These are phyloP conservation scores for Triplophysa bombifrons DNA, from an alignment of 2,797 vertebrate species.

Conservation along the genomic window DNA sequence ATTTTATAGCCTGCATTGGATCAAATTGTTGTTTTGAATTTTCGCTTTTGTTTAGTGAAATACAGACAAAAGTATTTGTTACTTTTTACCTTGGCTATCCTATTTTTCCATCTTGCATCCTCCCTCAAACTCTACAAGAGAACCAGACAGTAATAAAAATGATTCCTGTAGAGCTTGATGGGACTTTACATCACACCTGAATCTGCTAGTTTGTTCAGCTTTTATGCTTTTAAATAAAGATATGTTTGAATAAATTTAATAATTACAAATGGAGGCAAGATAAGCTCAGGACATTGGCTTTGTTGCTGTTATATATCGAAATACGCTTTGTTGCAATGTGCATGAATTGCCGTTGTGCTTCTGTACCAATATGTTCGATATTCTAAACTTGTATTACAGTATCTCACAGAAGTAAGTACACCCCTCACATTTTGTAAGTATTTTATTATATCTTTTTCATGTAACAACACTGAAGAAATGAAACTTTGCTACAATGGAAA, in stretches of 20 bases:
- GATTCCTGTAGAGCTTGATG: constrained; percentile 8
- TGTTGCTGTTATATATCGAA: constrained; percentile 4
- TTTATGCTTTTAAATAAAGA: constrained; percentile 63
- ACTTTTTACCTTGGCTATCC: neutral
- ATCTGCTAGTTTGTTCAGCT: constrained; percentile 21
- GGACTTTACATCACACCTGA: neutral
- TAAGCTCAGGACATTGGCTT: constrained; percentile 6
- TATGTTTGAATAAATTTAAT: constrained; percentile 48
- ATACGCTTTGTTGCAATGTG: constrained; percentile 13
- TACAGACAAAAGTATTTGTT: neutral
- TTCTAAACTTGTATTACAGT: neutral
- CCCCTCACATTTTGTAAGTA: no score
- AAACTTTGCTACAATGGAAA: no score
- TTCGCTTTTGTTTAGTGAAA: neutral
- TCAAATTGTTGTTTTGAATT: constrained; percentile 1
- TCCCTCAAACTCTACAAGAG: constrained; percentile 19
- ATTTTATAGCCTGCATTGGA: neutral
- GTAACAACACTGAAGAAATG: no score
- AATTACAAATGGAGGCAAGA: constrained; percentile 1
- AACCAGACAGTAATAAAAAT: neutral
- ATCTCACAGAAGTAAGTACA: no score
- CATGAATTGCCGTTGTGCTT: neutral
- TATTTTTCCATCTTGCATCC: neutral
- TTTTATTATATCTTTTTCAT: no score
- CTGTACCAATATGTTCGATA: neutral